These are phyloP conservation scores for Aproaerema taeniolella DNA, from an alignment of 2,888 invertebrate species.

Conservation along the genomic window DNA sequence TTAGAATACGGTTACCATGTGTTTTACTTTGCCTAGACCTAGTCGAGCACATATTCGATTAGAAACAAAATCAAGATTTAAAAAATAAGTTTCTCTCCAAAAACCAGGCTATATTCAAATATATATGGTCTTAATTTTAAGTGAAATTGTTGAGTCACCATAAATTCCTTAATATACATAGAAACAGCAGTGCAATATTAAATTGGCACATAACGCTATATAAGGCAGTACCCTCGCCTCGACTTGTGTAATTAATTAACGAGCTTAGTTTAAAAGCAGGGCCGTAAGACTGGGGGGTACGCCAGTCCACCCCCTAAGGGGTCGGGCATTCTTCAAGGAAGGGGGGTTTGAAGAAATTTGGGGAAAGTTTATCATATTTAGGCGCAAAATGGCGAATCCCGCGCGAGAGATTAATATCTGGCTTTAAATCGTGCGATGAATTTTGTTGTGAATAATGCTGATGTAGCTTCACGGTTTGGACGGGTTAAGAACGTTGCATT, in stretches of 20 bases:
- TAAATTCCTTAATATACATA: no score
- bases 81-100: no score
- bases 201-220: slow-evolving; percentile 70
- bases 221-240: slow-evolving; percentile 65
- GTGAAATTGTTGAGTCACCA: no score
- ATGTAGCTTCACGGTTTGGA: slow-evolving; percentile 23
- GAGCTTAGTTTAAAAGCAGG: slow-evolving; percentile 79
- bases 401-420: slow-evolving; percentile 74
- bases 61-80: no score
- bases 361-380: slow-evolving; percentile 78
- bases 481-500: neutral
- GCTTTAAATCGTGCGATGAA: slow-evolving; percentile 72
- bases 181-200: slow-evolving; percentile 60
- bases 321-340: slow-evolving; percentile 52
- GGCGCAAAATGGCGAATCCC: slow-evolving; percentile 77
- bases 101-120: no score
- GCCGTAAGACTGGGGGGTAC: slow-evolving; percentile 70
- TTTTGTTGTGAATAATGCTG: slow-evolving; percentile 67
- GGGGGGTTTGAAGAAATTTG: slow-evolving; percentile 69
- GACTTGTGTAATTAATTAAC: slow-evolving; percentile 79
- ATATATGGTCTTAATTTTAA: no score
- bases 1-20: no score
- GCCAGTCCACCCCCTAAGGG: slow-evolving; percentile 36
- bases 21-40: no score
- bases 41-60: no score